Conservation (phyloP, 2,888 invertebrate genomes). For the Clunio marinus region DNA sequence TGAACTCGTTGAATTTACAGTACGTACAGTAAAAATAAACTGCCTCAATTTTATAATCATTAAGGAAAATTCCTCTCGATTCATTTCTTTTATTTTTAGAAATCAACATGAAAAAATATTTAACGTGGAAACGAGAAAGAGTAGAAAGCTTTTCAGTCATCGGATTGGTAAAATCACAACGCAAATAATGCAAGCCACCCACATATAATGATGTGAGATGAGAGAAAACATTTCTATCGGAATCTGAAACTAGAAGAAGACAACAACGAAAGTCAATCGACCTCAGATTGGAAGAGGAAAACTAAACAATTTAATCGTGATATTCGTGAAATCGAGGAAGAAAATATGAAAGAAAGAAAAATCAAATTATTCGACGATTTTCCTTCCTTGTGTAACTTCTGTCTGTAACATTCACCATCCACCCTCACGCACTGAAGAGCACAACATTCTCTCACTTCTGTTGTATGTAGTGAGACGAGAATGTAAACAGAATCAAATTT, state of each 20-base stretch:
- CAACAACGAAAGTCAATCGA: constrained; percentile 14
- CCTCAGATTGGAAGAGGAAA: background rate
- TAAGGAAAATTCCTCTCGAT: background rate
- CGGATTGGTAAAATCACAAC: background rate
- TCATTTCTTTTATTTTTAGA: constrained; percentile 11
- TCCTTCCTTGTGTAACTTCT: background rate
- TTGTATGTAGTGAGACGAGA: background rate
- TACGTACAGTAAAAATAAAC: background rate
- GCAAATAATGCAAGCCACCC: constrained; percentile 8
- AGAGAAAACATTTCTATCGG: background rate
- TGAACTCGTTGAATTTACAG: background rate
- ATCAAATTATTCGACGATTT: constrained; percentile 8
- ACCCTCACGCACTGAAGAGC: constrained; percentile 1
- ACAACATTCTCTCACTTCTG: background rate
- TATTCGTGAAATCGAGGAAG: too few relatives aligned
- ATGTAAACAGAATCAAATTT: background rate
- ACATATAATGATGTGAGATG: background rate
- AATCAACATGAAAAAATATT: background rate
- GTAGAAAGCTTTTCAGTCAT: background rate
- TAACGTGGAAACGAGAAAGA: background rate
- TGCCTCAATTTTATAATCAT: constrained; percentile 2
- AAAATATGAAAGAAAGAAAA: background rate
- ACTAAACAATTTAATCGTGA: too few relatives aligned
- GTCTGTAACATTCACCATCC: background rate
- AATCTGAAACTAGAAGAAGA: background rate